Evolutionary conservation across 2,888 invertebrate genomes (phyloP), one percentile per base, ranked within the genome.

Genomic region (Dryococelus australis): DNA sequence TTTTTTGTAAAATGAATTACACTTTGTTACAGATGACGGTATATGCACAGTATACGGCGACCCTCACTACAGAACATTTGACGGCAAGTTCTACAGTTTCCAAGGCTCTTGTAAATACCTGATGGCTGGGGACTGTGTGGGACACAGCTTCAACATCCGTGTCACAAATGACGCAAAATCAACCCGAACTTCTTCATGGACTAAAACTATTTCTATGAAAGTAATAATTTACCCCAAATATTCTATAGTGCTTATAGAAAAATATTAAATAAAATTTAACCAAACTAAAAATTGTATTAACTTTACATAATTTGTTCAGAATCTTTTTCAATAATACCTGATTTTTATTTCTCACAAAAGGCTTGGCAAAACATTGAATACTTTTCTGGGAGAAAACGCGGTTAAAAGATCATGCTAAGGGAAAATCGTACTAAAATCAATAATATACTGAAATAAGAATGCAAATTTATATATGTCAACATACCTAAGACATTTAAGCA

Each of bases 41-140:
- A 96, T 97, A 0, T 98, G 98, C 91, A 98, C 98, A 16, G 98
- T 98, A 2, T 98, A 98, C 91, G 98, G 98, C 0, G 98, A 98
- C 92, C 98, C 98, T 0, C 98, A 99, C 92, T 99, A 98, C 92
- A 96, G 97, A 91, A 98, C 98, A 8, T 99, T 98, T 92, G 99
- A 99, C 91, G 98, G 98, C 78, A 96, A 97, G 92, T 97, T 98
- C 91, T 99, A 96, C 92, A 98, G 97, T 91, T 99, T 99, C 91
- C 97, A 97, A 93, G 99, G 98, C 65, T 95, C 97, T 0, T 99
- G 99, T 93, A 97, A 97, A 92, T 99, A 99, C 92, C 96, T 98
- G 90, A 92, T 99, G 90, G 96, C 96, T 0, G 95, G 97, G 27
- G 98, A 98, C 92, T 98, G 98, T 91, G 93, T 92, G 43, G 95